These are phyloP conservation scores for Streblospio benedicti DNA, from an alignment of 1,140 invertebrate species.

Conservation along the genomic window DNA sequence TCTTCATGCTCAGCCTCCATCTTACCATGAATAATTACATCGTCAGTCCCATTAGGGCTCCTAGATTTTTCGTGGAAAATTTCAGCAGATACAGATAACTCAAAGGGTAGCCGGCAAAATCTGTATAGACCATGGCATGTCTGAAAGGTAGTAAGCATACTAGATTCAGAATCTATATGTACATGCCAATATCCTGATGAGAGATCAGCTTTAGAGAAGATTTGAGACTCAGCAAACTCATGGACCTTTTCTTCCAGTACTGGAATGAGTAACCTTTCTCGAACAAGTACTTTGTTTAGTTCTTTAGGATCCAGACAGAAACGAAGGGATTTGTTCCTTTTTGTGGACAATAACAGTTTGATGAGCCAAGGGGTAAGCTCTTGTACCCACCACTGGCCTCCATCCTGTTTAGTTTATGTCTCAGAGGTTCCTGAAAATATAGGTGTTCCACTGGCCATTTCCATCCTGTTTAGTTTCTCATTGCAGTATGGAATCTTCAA, in stretches of 20 bases:
- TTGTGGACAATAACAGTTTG: too few species aligned
- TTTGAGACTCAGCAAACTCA: constrained; percentile 18
- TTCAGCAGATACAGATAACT: not conserved
- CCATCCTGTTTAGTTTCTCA: too few species aligned
- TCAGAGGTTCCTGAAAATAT: too few species aligned
- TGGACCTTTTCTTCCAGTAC: constrained; percentile 26
- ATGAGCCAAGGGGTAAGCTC: too few species aligned
- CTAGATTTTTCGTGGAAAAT: not conserved
- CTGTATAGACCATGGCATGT: not conserved
- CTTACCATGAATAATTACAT: not conserved
- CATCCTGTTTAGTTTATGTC: too few species aligned
- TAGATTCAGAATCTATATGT: constrained; percentile 21
- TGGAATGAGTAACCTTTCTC: too few species aligned
- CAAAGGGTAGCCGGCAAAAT: not conserved
- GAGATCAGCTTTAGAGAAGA: constrained; percentile 24
- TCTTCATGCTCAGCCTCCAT: not conserved
- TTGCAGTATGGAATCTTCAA: too few species aligned
- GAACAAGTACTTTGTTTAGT: too few species aligned
- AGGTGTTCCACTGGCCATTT: too few species aligned
- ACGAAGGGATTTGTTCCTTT: too few species aligned
- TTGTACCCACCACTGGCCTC: too few species aligned
- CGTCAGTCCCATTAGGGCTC: constrained; percentile 1
- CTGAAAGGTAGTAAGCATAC: constrained; percentile 18
- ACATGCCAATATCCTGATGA: constrained; percentile 24
- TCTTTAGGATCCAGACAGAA: too few species aligned